Base-by-base conservation (phyloP, 2,888 invertebrate species). In the Dexiosoma caninum region DNA sequence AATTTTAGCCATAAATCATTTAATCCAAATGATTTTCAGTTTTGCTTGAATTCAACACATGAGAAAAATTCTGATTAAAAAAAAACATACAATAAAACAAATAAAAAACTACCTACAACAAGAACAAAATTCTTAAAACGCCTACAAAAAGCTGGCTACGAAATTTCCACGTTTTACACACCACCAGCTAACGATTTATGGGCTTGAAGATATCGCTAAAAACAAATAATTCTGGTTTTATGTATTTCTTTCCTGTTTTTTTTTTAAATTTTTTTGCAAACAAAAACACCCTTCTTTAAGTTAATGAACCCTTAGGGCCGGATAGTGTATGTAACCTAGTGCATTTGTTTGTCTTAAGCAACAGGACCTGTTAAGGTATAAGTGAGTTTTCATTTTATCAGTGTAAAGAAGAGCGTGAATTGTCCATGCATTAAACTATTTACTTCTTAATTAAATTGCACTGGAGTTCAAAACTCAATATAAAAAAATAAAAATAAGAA, bases 261-360 rank as follows among this genome's bases (percentile, higher is more conserved):
- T 35, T 27, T 16, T 12, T 44, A 6, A 46, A 30, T 21, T 19
- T 12, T 37, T 69, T 51, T 69, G 59, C 60, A 53, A 60, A 44
- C 42, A 62, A 53, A 78, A 64, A 78, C 77, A 71, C 77, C 70
- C 70, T 71, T 42, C 42, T 78, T 42, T 46, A 51, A 78, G 71
- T 66, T 78, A 78, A 71, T 78, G 77, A 78, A 64, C 77, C 70
- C 77, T 71, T 27, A 71, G 42, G 75, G 27, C 35, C 32, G 32
- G 9, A 23, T 9, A 19, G 23, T 8, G 30, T 59, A 3, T 46
- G 19, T 12, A 2, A n/a, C 19, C 40, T 32, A 14, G 10, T 60
- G 12, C 1, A 2, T 6, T n/a, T n/a, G n/a, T n/a, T n/a, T n/a
- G n/a, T n/a, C n/a, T 2, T 8, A 21, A 49, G n/a, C 12, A 9